Base-by-base conservation (phyloP, 2,797 vertebrate genomes). In the Forpus xanthops region DNA sequence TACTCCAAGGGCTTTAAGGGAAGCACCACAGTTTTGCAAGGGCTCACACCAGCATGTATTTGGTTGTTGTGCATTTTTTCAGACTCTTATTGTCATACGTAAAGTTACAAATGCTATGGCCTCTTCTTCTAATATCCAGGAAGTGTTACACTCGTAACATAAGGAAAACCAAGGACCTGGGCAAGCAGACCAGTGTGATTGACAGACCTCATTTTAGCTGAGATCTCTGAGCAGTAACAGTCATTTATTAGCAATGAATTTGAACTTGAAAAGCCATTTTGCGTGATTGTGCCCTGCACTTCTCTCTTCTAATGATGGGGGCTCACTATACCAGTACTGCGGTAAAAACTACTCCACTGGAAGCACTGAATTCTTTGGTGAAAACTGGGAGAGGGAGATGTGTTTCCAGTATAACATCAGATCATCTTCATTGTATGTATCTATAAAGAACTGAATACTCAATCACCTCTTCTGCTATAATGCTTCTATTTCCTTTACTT, bases 331-430 rank as follows among this genome's bases (percentile, higher is more conserved):
- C 99, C 99, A 90, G 98, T 99, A 91, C 99, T 99, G 98, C 99
- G 99, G 96, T 99, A 99, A 98, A 99, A 99, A 95, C 98, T 50
- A 99, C 97, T 94, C 99, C 98, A 94, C 98, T 99, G 94, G 98
- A 99, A 97, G 99, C 98, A 97, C 98, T 99, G 98, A 99, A 99
- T 94, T 99, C 98, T 98, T 99, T 98, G 25, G 99, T 96, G 97
- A 99, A 99, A 99, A 99, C 98, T 99, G 98, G 76, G 98, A 99
- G 94, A 99, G 98, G 85, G 98, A 98, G 85, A 99, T 99, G 95
- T 98, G 98, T 97, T 99, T 99, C 99, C 99, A 99, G 98, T 99
- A 99, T 61, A 99, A 96, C 98, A 99, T 99, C 76, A 99, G 97
- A 96, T 99, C 99, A 49, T 99, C 99, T 96, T 99, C 99, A 97